Conservation (phyloP, 2,888 invertebrate genomes). For the Melanophora roralis region DNA sequence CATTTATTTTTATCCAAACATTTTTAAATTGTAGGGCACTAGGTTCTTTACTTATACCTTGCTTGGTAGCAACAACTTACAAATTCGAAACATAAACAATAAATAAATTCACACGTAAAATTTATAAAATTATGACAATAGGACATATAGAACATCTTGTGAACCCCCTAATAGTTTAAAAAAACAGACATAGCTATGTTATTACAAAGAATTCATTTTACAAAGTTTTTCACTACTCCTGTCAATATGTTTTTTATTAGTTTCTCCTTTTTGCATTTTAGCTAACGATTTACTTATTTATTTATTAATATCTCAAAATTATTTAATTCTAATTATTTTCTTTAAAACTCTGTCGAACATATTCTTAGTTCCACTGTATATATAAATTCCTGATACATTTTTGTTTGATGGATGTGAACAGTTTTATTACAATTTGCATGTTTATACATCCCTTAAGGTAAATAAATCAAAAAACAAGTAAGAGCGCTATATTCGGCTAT, state of each 20-base stretch:
- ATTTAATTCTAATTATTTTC: background rate
- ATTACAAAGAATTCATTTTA: no score
- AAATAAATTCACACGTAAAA: no score
- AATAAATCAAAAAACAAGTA: background rate
- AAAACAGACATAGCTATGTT: no score
- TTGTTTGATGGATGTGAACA: background rate
- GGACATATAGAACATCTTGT: no score
- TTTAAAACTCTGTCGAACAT: background rate
- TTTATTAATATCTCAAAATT: background rate
- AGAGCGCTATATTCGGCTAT: no score
- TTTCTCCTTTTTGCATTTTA: no score
- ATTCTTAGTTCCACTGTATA: background rate
- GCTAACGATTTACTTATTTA: background rate
- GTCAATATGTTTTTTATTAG: no score
- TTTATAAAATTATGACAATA: no score
- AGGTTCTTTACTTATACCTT: constrained; percentile 16
- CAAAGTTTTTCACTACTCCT: no score
- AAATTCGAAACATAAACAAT: constrained; percentile 1
- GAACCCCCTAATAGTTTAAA: no score
- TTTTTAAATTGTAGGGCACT: constrained; percentile 49
- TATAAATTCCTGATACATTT: constrained; percentile 4
- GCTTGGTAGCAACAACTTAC: background rate
- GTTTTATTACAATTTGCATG: constrained; percentile 10
- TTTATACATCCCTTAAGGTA: background rate
- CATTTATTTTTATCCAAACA: constrained; percentile 58